Percentiles rank a stretch among this genome's conserved stretches.
These are phyloP conservation scores for Ophraella communa DNA, from an alignment of 2,888 invertebrate species.

Conservation along the genomic window DNA sequence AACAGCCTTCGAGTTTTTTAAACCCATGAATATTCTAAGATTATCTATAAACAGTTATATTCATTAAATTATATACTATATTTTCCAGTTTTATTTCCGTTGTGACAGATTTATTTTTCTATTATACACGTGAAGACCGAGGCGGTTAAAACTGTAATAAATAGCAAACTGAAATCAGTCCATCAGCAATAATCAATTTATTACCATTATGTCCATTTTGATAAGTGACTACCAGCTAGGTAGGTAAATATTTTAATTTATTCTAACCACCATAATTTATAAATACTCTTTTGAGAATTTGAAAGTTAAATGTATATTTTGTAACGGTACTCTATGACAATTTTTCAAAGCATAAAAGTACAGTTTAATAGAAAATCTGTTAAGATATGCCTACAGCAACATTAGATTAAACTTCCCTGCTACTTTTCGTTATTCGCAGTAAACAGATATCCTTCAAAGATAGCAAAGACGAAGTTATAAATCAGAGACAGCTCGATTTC, in stretches of 20 bases:
- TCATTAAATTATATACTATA: too few species aligned
- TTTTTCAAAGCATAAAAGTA: constrained; percentile 27
- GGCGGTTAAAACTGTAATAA: constrained; percentile 22
- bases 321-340: constrained; percentile 29
- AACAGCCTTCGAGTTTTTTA: too few species aligned
- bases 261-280: constrained; percentile 30
- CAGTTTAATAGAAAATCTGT: constrained; percentile 29
- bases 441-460: not conserved
- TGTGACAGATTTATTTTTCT: not conserved
- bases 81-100: too few species aligned
- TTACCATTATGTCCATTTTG: constrained; percentile 25
- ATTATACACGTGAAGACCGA: constrained; percentile 1
- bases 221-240: constrained; percentile 21
- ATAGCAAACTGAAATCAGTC: constrained; percentile 8
- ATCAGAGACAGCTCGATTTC: too few species aligned
- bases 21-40: too few species aligned
- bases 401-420: constrained; percentile 22
- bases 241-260: constrained; percentile 31
- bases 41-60: too few species aligned
- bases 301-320: constrained; percentile 31
- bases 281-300: constrained; percentile 30
- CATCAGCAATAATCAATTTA: constrained; percentile 26
- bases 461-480: not conserved
- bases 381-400: constrained; percentile 9
- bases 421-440: not conserved